These are phyloP conservation scores for Sacculina carcini DNA, from an alignment of 2,888 invertebrate species.

Conservation along the genomic window DNA sequence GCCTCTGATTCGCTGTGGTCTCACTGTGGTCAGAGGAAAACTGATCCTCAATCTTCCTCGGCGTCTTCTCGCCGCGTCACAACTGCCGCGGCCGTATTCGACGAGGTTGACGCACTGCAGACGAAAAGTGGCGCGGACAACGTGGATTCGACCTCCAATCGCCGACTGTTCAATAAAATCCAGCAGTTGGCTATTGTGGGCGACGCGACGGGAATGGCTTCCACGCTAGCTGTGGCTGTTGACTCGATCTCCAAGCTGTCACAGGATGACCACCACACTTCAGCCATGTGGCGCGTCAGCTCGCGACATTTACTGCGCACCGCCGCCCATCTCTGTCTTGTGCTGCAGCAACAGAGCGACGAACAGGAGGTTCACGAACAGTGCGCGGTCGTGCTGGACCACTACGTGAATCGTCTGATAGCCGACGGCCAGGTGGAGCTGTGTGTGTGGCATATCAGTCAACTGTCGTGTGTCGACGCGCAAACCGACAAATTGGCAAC, in stretches of 20 bases:
- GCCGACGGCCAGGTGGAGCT: constrained; percentile 21
- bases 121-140: neutral
- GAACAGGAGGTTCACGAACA: constrained; percentile 26
- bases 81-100: neutral
- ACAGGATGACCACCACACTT: neutral
- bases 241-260: neutral
- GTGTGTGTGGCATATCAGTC: constrained; percentile 45
- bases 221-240: neutral
- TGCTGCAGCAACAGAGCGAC: constrained; percentile 51
- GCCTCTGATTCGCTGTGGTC: constrained; percentile 10
- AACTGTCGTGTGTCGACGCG: constrained; percentile 37
- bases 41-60: constrained; percentile 24
- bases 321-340: constrained; percentile 54
- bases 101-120: neutral
- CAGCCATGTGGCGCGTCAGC: constrained; percentile 8
- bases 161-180: neutral
- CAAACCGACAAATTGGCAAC: constrained; percentile 21
- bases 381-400: constrained; percentile 46
- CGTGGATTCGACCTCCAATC: too few species aligned
- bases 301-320: constrained; percentile 37
- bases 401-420: constrained; percentile 32
- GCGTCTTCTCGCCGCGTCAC: too few species aligned
- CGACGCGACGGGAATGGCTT: neutral
- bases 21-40: constrained; percentile 12
- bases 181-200: neutral